Evolutionary conservation across 2,113 vertebrate genomes (phyloP).

Genomic region (Brachypodius melanocephalos): DNA sequence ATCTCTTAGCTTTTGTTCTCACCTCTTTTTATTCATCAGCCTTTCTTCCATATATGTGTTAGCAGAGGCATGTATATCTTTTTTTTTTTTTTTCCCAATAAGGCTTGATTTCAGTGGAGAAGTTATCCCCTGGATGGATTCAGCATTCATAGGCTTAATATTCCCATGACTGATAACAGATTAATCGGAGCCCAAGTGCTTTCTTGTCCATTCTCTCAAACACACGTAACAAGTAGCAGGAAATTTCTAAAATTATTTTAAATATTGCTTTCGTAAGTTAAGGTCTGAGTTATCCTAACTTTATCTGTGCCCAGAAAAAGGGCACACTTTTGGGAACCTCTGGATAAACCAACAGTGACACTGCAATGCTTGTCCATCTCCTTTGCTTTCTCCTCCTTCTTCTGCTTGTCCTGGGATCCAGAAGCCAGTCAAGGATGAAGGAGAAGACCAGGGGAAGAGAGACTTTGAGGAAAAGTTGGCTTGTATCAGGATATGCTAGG

Average conservation of each 20-base stretch:
- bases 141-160: not conserved
- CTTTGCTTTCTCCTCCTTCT: not conserved
- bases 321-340: not conserved
- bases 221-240: fast-evolving
- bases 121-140: not conserved
- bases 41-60: not conserved
- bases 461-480: not conserved
- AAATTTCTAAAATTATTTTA: not conserved
- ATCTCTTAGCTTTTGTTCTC: not conserved
- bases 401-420: not conserved
- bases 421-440: not conserved
- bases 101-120: not conserved
- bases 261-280: not conserved
- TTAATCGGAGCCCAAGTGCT: not conserved
- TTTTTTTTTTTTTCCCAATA: too few relatives aligned
- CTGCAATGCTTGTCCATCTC: fast-evolving
- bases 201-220: not conserved
- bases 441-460: not conserved
- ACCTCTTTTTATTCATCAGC: not conserved
- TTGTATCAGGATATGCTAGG: not conserved
- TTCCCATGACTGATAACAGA: not conserved
- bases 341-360: not conserved
- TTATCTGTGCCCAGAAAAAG: not conserved
- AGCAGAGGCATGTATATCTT: not conserved
- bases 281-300: not conserved